Evolutionary conservation across 2,113 vertebrate species (phyloP).

Genomic region (Camarhynchus parvulus): DNA sequence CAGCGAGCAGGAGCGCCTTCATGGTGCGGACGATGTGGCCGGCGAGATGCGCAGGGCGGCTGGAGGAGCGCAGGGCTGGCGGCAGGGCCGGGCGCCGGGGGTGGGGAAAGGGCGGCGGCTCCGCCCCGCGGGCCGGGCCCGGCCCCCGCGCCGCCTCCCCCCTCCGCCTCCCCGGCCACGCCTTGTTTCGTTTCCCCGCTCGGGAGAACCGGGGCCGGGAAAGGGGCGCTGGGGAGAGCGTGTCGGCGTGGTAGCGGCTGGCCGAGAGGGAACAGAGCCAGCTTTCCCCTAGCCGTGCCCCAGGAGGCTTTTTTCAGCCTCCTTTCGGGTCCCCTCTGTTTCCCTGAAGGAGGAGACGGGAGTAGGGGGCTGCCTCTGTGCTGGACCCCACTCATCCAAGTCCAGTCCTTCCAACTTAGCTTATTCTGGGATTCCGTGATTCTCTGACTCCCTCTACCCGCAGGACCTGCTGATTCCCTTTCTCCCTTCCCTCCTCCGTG

Average conservation of each 20-base stretch:
- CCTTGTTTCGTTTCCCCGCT: neutral
- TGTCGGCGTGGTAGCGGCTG: accelerated
- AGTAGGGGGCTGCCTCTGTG: accelerated
- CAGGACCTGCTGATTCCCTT: neutral
- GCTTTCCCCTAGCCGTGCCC: neutral
- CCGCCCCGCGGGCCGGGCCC: neutral
- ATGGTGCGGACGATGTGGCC: neutral
- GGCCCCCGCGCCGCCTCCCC: accelerated
- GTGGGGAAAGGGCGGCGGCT: neutral
- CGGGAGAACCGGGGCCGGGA: accelerated
- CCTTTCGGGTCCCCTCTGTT: accelerated
- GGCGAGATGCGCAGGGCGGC: neutral
- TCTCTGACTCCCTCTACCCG: neutral
- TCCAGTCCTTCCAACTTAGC: accelerated
- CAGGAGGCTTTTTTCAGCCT: neutral
- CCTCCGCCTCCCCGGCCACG: accelerated
- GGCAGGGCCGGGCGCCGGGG: neutral
- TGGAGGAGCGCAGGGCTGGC: neutral
- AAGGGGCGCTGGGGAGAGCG: accelerated
- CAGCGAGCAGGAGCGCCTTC: constrained; percentile 35
- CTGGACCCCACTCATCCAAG: neutral
- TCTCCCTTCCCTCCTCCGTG: neutral
- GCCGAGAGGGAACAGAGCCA: neutral
- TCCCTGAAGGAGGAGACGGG: neutral
- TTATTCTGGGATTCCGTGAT: neutral